Conservation (phyloP, 2,888 invertebrate genomes). For the Lutraria lutraria region DNA sequence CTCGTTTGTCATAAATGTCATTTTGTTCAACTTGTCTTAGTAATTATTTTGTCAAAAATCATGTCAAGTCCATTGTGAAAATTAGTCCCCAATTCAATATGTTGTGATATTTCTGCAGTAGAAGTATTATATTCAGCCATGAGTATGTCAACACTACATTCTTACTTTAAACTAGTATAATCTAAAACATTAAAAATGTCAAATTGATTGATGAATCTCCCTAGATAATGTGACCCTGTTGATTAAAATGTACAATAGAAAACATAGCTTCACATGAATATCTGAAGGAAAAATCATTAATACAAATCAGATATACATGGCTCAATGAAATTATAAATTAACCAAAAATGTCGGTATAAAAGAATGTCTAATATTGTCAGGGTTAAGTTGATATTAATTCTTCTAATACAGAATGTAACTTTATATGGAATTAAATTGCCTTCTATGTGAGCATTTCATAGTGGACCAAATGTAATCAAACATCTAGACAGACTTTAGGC, state of each 20-base stretch:
- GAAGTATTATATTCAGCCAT: neutral
- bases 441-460: too few species aligned
- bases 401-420: too few species aligned
- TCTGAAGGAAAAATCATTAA: neutral
- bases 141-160: neutral
- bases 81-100: neutral
- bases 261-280: neutral
- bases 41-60: constrained; percentile 25
- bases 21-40: neutral
- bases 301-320: neutral
- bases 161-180: neutral
- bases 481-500: too few species aligned
- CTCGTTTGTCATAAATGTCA: constrained; percentile 9
- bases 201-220: neutral
- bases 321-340: too few species aligned
- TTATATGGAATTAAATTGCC: too few species aligned
- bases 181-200: neutral
- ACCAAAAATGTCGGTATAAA: too few species aligned
- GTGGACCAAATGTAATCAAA: too few species aligned
- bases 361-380: too few species aligned
- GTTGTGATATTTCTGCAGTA: neutral
- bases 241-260: neutral
- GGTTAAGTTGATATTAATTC: too few species aligned
- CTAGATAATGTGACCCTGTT: neutral
- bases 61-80: neutral